Evolutionary conservation across 2,888 invertebrate genomes (phyloP), one percentile per base, ranked within the genome.

Genomic region (Pandemis heparana): DNA sequence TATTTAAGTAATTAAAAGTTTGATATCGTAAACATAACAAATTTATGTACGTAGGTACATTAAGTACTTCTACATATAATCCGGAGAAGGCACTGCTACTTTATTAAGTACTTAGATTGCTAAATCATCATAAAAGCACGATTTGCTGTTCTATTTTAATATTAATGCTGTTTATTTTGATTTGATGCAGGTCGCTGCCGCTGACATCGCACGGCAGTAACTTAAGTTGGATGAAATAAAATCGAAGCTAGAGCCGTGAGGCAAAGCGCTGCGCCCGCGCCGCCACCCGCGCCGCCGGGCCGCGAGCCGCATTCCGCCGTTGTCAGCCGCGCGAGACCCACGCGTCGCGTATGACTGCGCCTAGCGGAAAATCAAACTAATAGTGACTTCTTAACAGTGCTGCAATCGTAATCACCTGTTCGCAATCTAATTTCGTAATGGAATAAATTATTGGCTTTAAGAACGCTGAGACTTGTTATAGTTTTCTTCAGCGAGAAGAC

Each of bases 401-500:
- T 85, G 83, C 78, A 80, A 85, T 80, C 77, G 80, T 79, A 77
- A 80, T 79, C 78, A 79, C 73, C 75, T 77, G 81, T 81, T 80
- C 76, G 77, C 71, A 79, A 81, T 75, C 61, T 39, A 56, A 72
- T 80, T 72, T 80, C 77, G 77, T 79, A 80, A 82, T 81, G 78
- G 77, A 83, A 83, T 83, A 80, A 77, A 79, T 56, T 56, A 56
- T 56, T 23, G 56, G 56, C 18, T 12, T 56, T 81, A 79, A 80
- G 82, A 85, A 81, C 62, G 73, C 64, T 63, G 10, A 23, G 56
- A 56, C 56, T 59, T 79, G 82, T 85, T 77, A 83, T 85, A 82
- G 82, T 84, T 89, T 85, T 85, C 85, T 83, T 82, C 71, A 80
- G 77, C 80, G 79, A 83, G 80, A 84, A 83, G 83, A 88, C 89